Evolutionary conservation across 2,888 invertebrate species (phyloP), one percentile per base, ranked within the genome.

Genomic region (Psylliodes chrysocephalus): DNA sequence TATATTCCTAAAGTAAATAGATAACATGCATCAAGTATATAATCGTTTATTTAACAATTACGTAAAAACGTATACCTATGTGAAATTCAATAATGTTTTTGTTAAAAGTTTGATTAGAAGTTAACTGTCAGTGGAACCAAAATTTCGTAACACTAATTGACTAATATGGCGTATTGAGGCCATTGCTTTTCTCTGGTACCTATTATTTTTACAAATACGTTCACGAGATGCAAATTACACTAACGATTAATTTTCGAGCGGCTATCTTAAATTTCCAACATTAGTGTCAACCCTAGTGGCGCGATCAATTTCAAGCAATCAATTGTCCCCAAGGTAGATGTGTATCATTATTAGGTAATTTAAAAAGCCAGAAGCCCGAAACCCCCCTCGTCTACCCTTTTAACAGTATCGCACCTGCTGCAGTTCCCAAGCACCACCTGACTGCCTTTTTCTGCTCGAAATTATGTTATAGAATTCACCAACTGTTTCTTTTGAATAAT

Each of bases 391-490:
- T 51, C 14, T 51, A n/a, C 49, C 59, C 59, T 51, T 49, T 19
- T 17, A 57, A 47, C 55, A 42, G 53, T 60, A 35, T 61, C 56
- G 65, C 72, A 72, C 72, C 72, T 72, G 72, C 64, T 64, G 47
- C 55, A 6, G 42, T 72, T 71, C 72, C 71, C 71, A 49, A 69
- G 18, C 66, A 67, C 64, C 66, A 68, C 68, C 68, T 68, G 68
- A 68, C 64, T 54, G 46, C 38, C 12, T 18, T 10, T 49, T 38
- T 30, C 44, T 44, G 15, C 35, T 35, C 10, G 19, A 40, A 15
- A 55, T 33, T 44, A 46, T 44, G 44, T 59, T 51, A 18, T 40
- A 38, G 14, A 59, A 59, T 59, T 12, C 25, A 49, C 49, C 49
- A 59, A 59, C 59, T 59, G 59, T 17, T 59, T 15, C 19, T 38